phyloP scores from a whole-genome alignment of 2,888 invertebrate species.

The Leptopilina drosophilae region DNA sequence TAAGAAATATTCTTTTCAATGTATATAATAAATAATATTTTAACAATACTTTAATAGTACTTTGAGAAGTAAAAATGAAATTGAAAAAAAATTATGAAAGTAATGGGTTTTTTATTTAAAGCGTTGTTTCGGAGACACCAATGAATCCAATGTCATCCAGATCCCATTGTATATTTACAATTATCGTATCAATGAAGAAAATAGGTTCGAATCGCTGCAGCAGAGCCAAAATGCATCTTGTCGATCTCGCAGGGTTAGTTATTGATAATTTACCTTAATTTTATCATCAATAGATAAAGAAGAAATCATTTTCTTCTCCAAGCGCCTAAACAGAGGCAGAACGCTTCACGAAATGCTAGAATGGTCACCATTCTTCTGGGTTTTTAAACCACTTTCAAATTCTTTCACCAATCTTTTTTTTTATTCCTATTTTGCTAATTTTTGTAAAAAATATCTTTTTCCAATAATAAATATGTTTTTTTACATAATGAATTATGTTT shows the following conservation, averaged over 20 bases:
- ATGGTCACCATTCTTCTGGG: neutral
- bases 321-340: neutral
- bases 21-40: too few relatives aligned
- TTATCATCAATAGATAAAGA: conserved; percentile 18
- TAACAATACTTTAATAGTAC: neutral
- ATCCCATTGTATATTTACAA: conserved; percentile 80
- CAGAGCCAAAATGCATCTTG: conserved; percentile 78
- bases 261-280: conserved; percentile 4
- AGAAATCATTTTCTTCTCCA: neutral
- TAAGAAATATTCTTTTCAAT: too few relatives aligned
- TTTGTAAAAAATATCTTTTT: too few relatives aligned
- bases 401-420: neutral
- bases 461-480: too few relatives aligned
- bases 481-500: too few relatives aligned
- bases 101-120: conserved; percentile 58
- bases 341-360: neutral
- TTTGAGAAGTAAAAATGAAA: neutral
- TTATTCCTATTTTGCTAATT: too few relatives aligned
- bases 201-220: conserved; percentile 70
- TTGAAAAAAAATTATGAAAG: neutral
- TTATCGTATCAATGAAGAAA: conserved; percentile 75
- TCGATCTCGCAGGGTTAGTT: conserved; percentile 79
- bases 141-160: conserved; percentile 79
- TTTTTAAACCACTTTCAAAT: neutral
- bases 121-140: conserved; percentile 79